Percentiles rank a stretch among this genome's conserved stretches.
phyloP scores from a whole-genome alignment of 2,113 vertebrate species.

The Lampris megalopsis region DNA sequence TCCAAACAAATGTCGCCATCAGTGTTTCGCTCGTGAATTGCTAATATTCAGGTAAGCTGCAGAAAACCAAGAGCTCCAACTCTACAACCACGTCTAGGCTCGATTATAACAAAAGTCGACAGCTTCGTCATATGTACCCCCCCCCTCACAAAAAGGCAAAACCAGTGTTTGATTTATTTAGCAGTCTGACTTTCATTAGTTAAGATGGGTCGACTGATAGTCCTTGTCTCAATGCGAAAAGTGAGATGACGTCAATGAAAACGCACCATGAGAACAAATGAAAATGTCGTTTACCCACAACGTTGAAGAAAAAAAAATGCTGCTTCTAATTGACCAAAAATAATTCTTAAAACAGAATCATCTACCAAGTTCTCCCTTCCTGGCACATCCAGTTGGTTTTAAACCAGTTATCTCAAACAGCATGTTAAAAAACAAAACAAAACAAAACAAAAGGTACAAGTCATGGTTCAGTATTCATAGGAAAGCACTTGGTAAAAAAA shows the following conservation, averaged over 20 bases:
- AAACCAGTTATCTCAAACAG: conserved; percentile 37
- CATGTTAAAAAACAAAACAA: not conserved
- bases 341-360: conserved; percentile 84
- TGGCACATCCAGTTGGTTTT: conserved; percentile 53
- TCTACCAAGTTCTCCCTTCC: conserved; percentile 26
- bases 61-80: conserved; percentile 26
- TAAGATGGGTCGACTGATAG: conserved; percentile 19
- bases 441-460: not conserved
- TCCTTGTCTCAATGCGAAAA: conserved; percentile 31
- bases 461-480: conserved; percentile 36
- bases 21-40: conserved; percentile 23
- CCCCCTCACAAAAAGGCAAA: conserved; percentile 9
- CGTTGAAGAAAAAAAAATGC: conserved; percentile 19
- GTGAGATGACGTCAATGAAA: conserved; percentile 33
- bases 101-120: conserved; percentile 31
- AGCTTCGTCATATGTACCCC: conserved; percentile 3
- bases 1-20: conserved; percentile 67
- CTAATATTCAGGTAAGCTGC: conserved; percentile 15
- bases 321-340: conserved; percentile 58
- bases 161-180: not conserved
- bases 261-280: conserved; percentile 28
- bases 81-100: conserved; percentile 17
- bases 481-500: conserved; percentile 38
- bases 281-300: conserved; percentile 24
- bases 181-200: conserved; percentile 29